phyloP scores from a whole-genome alignment of 2,113 vertebrate species.

The Centropus unirufus region DNA sequence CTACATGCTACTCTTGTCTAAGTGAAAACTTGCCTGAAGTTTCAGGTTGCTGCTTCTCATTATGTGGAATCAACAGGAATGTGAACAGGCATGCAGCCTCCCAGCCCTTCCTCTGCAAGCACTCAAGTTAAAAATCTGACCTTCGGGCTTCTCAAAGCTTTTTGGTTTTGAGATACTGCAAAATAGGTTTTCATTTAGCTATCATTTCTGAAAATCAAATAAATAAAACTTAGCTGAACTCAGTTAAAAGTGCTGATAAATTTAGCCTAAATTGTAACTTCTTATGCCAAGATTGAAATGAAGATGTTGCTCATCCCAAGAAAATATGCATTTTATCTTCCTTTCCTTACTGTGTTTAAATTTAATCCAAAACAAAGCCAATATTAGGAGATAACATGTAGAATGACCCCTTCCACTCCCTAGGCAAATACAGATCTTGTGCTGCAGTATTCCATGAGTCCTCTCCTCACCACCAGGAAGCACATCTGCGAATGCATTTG shows the following conservation, averaged over 20 bases:
- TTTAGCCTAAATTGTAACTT: not conserved
- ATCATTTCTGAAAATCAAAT: not conserved
- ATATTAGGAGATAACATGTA: not conserved
- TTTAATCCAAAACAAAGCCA: not conserved
- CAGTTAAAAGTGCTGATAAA: not conserved
- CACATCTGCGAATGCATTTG: not conserved
- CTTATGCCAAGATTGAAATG: rapidly evolving
- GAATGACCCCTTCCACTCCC: not conserved
- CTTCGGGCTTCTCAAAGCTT: conserved; percentile 1
- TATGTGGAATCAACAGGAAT: not conserved
- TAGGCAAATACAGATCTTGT: not conserved
- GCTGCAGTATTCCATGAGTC: not conserved
- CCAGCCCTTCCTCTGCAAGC: not conserved
- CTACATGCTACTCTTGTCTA: not conserved
- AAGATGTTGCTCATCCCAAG: not conserved
- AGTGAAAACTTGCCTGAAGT: conserved; percentile 23
- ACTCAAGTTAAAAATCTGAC: not conserved
- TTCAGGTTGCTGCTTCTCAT: conserved; percentile 47
- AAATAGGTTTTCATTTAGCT: not conserved
- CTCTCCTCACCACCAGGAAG: not conserved
- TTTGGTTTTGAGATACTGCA: not conserved
- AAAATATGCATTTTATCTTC: not conserved
- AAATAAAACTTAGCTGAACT: not conserved
- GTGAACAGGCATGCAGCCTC: not conserved
- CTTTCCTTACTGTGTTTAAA: not conserved